phyloP scores from a whole-genome alignment of 2,888 invertebrate genomes.

The Phania funesta region DNA sequence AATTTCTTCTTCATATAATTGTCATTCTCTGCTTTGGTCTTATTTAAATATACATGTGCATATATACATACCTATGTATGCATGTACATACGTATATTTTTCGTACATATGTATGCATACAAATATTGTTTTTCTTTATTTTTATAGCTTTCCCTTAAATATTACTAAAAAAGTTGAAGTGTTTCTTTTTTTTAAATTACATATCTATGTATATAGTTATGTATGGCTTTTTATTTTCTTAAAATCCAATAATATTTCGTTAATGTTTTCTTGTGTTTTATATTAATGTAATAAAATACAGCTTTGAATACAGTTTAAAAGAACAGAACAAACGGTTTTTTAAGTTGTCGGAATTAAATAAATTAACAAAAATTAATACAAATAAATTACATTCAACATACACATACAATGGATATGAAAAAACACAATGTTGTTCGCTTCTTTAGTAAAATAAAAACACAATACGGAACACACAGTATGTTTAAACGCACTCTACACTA shows the following conservation, averaged over 20 bases:
- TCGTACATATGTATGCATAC: too few relatives aligned
- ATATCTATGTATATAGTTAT: neutral
- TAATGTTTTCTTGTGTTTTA: neutral
- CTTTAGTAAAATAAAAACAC: slow-evolving; percentile 25
- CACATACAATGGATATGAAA: slow-evolving; percentile 37
- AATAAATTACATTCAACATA: slow-evolving; percentile 32
- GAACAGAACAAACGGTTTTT: slow-evolving; percentile 35
- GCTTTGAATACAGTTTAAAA: neutral
- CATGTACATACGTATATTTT: too few relatives aligned
- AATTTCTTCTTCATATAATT: slow-evolving; percentile 38
- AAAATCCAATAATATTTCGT: neutral
- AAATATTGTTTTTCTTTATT: neutral
- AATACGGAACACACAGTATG: slow-evolving; percentile 42
- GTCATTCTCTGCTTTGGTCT: slow-evolving; percentile 53
- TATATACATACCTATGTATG: neutral
- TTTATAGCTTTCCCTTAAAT: slow-evolving; percentile 36
- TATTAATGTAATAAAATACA: slow-evolving; percentile 19
- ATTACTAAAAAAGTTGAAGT: slow-evolving; percentile 38
- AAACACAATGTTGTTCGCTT: slow-evolving; percentile 51
- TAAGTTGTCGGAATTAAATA: slow-evolving; percentile 25
- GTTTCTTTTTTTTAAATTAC: neutral
- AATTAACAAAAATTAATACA: slow-evolving; percentile 32
- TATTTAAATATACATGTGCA: slow-evolving; percentile 19
- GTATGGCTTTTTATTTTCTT: slow-evolving; percentile 1
- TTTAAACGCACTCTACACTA: slow-evolving; percentile 58